Conservation (phyloP, 37 sponge, comb jelly and placozoan genomes). For the Mnemiopsis leidyi region DNA sequence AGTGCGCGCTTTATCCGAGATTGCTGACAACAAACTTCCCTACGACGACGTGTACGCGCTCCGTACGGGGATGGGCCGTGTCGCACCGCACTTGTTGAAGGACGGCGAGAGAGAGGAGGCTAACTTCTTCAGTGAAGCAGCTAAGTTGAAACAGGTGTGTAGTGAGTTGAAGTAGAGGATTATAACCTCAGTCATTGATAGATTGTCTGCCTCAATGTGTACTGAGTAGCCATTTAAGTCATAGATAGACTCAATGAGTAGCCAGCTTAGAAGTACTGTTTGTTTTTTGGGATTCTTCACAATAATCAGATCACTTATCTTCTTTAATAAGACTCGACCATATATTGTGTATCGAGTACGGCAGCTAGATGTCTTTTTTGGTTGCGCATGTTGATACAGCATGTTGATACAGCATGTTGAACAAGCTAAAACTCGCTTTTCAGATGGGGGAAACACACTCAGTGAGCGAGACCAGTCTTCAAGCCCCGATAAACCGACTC, state of each 20-base stretch:
- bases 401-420: neutral
- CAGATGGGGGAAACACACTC: neutral
- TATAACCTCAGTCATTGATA: neutral
- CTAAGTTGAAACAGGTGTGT: neutral
- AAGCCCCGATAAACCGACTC: slow-evolving; percentile 69
- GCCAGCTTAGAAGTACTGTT: neutral
- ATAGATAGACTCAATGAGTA: too few relatives aligned
- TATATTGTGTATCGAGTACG: too few relatives aligned
- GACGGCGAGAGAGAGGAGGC: slow-evolving; percentile 36
- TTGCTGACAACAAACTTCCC: slow-evolving; percentile 72
- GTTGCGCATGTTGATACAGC: neutral
- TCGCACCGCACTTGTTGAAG: slow-evolving; percentile 22
- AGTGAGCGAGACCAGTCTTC: slow-evolving; percentile 61
- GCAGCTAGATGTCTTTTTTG: too few relatives aligned
- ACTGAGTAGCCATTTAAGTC: too few relatives aligned
- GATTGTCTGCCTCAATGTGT: too few relatives aligned
- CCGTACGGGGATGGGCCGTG: slow-evolving; percentile 70
- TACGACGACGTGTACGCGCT: slow-evolving; percentile 79
- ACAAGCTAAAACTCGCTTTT: neutral
- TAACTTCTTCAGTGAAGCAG: slow-evolving; percentile 48
- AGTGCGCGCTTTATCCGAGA: slow-evolving; percentile 90
- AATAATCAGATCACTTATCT: too few relatives aligned
- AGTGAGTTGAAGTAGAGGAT: too few relatives aligned
- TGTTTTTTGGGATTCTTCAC: too few relatives aligned
- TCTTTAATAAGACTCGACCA: too few relatives aligned